phyloP scores from a whole-genome alignment of 2,888 invertebrate species.

The Bursaphelenchus okinawaensis region DNA sequence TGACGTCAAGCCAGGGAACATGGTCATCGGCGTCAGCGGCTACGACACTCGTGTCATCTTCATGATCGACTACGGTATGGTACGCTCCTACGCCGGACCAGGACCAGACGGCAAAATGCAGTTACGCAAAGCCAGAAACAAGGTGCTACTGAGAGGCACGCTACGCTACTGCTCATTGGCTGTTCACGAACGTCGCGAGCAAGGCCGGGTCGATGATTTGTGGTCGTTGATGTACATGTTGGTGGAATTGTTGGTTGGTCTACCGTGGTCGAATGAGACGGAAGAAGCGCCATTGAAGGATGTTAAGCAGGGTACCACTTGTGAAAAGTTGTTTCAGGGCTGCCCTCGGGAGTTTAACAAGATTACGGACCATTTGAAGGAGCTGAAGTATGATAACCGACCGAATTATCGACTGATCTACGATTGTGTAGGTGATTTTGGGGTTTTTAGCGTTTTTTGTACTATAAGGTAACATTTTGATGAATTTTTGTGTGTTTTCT shows the following conservation, averaged over 20 bases:
- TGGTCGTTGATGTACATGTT: constrained; percentile 20
- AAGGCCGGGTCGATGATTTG: constrained; percentile 26
- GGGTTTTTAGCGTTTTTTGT: no score
- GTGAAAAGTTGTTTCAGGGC: constrained; percentile 13
- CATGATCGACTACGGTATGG: constrained; percentile 30
- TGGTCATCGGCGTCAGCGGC: constrained; percentile 23
- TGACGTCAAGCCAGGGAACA: constrained; percentile 44
- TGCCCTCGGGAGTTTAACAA: constrained; percentile 16
- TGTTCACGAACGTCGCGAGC: constrained; percentile 27
- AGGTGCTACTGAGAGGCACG: constrained; percentile 25
- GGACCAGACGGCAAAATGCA: constrained; percentile 15
- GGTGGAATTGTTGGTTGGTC: constrained; percentile 19
- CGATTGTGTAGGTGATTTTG: constrained; percentile 9
- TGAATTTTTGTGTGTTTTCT: no score
- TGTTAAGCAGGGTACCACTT: constrained; percentile 11
- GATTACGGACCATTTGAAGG: constrained; percentile 18
- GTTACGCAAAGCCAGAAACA: constrained; percentile 14
- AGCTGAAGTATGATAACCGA: constrained; percentile 19
- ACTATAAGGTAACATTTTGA: no score
- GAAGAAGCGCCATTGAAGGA: background rate
- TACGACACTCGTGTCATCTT: constrained; percentile 21
- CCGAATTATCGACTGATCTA: constrained; percentile 26
- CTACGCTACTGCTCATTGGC: constrained; percentile 22
- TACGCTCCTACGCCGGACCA: constrained; percentile 10
- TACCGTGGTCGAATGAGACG: constrained; percentile 21